Percentiles rank a stretch among this genome's conserved stretches.
These are phyloP conservation scores for Pygoscelis antarcticus DNA, from an alignment of 2,113 vertebrate species.

Conservation along the genomic window DNA sequence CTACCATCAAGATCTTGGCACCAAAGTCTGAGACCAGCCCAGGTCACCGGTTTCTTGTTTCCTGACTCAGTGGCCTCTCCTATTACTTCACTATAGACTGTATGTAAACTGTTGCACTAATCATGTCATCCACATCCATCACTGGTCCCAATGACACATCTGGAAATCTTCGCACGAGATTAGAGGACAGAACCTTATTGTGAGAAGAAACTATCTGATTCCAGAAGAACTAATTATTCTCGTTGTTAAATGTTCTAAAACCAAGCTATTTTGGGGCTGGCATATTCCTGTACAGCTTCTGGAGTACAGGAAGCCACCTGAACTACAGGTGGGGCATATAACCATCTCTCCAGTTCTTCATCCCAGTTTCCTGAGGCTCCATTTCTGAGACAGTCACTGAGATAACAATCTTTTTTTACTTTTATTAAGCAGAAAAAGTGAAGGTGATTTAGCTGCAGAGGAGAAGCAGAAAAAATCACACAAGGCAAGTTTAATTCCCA, in stretches of 20 bases:
- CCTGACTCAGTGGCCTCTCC: background rate
- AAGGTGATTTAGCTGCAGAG: background rate
- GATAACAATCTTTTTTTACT: background rate
- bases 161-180: background rate
- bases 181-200: background rate
- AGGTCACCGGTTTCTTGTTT: background rate
- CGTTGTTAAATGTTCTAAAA: background rate
- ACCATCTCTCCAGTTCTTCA: background rate
- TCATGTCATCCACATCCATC: background rate
- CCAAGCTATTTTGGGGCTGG: background rate
- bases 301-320: background rate
- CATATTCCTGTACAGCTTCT: background rate
- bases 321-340: background rate
- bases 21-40: background rate
- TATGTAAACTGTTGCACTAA: background rate
- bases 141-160: background rate
- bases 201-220: background rate
- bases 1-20: background rate
- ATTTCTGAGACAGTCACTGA: background rate
- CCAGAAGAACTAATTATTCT: background rate
- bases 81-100: background rate
- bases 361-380: background rate
- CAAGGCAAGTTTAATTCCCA: slow-evolving; percentile 26
- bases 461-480: background rate
- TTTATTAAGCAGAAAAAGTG: background rate